phyloP scores from a whole-genome alignment of 2,888 invertebrate genomes.

The Gymnoscelis rufifasciata region DNA sequence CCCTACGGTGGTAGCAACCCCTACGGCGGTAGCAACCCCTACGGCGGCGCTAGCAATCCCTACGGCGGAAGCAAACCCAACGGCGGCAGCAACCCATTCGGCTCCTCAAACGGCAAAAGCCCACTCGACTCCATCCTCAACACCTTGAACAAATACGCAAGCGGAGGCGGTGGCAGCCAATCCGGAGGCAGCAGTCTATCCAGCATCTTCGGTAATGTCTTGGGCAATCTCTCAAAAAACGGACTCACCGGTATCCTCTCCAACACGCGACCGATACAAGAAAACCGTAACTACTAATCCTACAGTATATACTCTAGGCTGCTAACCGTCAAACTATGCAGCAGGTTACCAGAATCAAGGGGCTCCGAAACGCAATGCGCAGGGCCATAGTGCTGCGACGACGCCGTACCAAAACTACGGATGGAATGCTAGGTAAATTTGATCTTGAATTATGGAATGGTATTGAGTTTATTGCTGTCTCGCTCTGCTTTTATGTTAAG shows the following conservation, averaged over 20 bases:
- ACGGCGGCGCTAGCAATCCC: constrained; percentile 31
- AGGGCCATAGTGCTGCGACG: constrained; percentile 49
- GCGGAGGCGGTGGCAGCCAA: constrained; percentile 31
- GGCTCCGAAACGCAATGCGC: constrained; percentile 60
- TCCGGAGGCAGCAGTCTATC: constrained; percentile 45
- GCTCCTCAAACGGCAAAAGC: constrained; percentile 38
- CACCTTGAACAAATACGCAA: constrained; percentile 51
- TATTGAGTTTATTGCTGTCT: too few species aligned
- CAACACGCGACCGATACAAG: constrained; percentile 69
- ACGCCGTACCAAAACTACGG: constrained; percentile 62
- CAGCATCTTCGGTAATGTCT: constrained; percentile 62
- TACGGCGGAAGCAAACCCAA: constrained; percentile 37
- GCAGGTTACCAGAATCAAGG: constrained; percentile 58
- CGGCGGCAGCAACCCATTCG: constrained; percentile 26
- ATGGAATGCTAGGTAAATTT: constrained; percentile 74
- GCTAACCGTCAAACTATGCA: too few species aligned
- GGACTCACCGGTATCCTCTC: constrained; percentile 58
- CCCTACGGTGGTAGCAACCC: constrained; percentile 31
- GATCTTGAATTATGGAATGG: too few species aligned
- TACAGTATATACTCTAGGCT: constrained; percentile 57
- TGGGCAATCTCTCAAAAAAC: constrained; percentile 59
- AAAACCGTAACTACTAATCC: constrained; percentile 67
- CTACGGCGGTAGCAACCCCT: not conserved
- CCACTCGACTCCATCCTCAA: constrained; percentile 51
- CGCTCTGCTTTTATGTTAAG: too few species aligned